A percentile compares a stretch with the other conserved stretches of the same genome.
Evolutionary conservation across 2,888 invertebrate genomes (phyloP).

Genomic region (Ormyrus pomaceus): DNA sequence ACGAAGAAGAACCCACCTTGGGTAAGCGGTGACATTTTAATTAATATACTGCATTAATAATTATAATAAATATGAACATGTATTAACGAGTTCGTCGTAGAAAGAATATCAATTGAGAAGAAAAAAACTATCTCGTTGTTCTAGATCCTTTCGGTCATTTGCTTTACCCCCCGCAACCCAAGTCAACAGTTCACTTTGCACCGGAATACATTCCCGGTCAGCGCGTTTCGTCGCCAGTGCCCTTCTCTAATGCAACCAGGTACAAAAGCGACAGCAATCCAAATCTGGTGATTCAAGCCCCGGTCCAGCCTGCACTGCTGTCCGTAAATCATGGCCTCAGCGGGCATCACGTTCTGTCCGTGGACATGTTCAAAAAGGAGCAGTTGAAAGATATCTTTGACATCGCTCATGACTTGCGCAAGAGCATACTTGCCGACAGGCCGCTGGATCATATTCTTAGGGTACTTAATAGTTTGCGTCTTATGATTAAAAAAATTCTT

Average conservation of each 20-base stretch:
- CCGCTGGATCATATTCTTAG: conserved; percentile 89
- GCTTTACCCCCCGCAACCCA: conserved; percentile 53
- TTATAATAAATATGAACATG: too few relatives aligned
- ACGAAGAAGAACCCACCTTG: conserved; percentile 64
- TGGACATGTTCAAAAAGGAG: conserved; percentile 91
- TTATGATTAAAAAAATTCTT: neutral
- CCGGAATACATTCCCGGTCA: conserved; percentile 58
- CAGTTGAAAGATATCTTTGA: conserved; percentile 95
- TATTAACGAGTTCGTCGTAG: too few relatives aligned
- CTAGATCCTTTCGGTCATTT: conserved; percentile 62
- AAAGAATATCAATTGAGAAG: too few relatives aligned
- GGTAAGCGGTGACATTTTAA: conserved; percentile 59
- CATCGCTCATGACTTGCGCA: conserved; percentile 91
- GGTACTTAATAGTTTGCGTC: conserved; percentile 68
- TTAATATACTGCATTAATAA: neutral
- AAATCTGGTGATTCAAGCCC: conserved; percentile 64
- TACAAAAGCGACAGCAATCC: conserved; percentile 72
- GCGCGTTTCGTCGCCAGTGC: conserved; percentile 60
- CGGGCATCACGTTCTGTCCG: conserved; percentile 90
- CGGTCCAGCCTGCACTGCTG: conserved; percentile 58
- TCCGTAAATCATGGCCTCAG: conserved; percentile 77
- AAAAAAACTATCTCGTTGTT: too few relatives aligned
- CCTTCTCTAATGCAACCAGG: conserved; percentile 61
- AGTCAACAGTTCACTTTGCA: conserved; percentile 65
- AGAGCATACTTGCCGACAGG: conserved; percentile 88